Evolutionary conservation across 2,888 invertebrate genomes (phyloP).

Genomic region (Catocala fraxini): DNA sequence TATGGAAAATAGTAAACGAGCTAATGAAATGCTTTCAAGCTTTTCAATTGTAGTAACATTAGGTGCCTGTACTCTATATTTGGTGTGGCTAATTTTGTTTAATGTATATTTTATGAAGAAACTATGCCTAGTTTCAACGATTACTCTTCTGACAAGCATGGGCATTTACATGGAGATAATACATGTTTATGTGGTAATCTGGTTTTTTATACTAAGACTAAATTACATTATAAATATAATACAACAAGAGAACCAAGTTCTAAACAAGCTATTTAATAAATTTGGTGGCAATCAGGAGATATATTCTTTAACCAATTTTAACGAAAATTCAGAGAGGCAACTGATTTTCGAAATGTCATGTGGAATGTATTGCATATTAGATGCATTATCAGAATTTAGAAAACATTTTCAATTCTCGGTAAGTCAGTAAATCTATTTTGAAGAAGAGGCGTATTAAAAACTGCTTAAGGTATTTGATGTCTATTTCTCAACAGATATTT

Average conservation of each 20-base stretch:
- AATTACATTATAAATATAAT: slow-evolving; percentile 58
- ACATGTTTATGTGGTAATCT: slow-evolving; percentile 54
- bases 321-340: slow-evolving; percentile 13
- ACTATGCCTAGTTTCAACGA: slow-evolving; percentile 47
- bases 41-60: slow-evolving; percentile 23
- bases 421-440: slow-evolving; percentile 32
- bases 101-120: slow-evolving; percentile 48
- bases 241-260: slow-evolving; percentile 21
- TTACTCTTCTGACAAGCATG: slow-evolving; percentile 44
- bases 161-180: slow-evolving; percentile 55
- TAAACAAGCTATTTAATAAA: neutral
- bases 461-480: neutral
- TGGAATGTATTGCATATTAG: slow-evolving; percentile 58
- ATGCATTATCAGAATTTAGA: slow-evolving; percentile 59
- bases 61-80: slow-evolving; percentile 15
- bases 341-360: slow-evolving; percentile 44
- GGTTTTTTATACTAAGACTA: slow-evolving; percentile 55
- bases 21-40: slow-evolving; percentile 51
- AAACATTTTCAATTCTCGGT: slow-evolving; percentile 64
- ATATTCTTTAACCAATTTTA: neutral
- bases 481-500: slow-evolving; percentile 61
- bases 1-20: slow-evolving; percentile 46
- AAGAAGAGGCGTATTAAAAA: neutral
- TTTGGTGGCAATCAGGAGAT: neutral
- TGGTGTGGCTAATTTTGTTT: slow-evolving; percentile 44